These are phyloP conservation scores for Sepioteuthis lessoniana DNA, from an alignment of 2,888 invertebrate species.

Conservation along the genomic window DNA sequence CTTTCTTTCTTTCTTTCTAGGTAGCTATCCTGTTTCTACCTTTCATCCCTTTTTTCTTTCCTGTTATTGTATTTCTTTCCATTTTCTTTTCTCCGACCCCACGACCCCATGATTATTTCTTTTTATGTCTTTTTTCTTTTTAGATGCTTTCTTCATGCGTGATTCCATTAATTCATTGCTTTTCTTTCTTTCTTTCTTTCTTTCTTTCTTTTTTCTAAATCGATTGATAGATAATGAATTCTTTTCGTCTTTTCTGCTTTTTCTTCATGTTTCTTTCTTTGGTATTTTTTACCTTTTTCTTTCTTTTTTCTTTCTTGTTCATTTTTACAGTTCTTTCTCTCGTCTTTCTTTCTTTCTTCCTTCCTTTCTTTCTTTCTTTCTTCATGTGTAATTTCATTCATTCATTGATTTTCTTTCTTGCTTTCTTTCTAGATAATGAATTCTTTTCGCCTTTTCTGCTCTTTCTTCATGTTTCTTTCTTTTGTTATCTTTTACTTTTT, in stretches of 20 bases:
- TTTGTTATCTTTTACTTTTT: not conserved
- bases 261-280: not conserved
- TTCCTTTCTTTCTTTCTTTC: not conserved
- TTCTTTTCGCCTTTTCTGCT: too few relatives aligned
- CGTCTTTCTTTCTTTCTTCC: not conserved
- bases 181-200: not conserved
- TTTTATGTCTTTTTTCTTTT: too few relatives aligned
- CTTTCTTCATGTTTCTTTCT: fast-evolving
- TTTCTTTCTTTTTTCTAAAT: not conserved
- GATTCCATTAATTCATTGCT: too few relatives aligned
- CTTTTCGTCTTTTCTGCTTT: not conserved
- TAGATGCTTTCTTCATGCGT: not conserved
- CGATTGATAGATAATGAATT: too few relatives aligned
- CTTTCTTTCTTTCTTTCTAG: too few relatives aligned
- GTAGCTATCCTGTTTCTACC: too few relatives aligned
- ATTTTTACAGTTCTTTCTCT: not conserved
- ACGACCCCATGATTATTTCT: too few relatives aligned
- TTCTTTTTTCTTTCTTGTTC: not conserved
- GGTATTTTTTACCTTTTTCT: not conserved
- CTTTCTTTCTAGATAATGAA: not conserved
- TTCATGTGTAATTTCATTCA: not conserved
- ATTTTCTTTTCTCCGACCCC: too few relatives aligned
- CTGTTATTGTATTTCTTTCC: too few relatives aligned
- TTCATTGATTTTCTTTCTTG: not conserved
- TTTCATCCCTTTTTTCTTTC: too few relatives aligned